Percentiles rank a stretch among this genome's conserved stretches.
These are phyloP conservation scores for Prostheceraeus crozeri DNA, from an alignment of 2,888 invertebrate genomes.

Conservation along the genomic window DNA sequence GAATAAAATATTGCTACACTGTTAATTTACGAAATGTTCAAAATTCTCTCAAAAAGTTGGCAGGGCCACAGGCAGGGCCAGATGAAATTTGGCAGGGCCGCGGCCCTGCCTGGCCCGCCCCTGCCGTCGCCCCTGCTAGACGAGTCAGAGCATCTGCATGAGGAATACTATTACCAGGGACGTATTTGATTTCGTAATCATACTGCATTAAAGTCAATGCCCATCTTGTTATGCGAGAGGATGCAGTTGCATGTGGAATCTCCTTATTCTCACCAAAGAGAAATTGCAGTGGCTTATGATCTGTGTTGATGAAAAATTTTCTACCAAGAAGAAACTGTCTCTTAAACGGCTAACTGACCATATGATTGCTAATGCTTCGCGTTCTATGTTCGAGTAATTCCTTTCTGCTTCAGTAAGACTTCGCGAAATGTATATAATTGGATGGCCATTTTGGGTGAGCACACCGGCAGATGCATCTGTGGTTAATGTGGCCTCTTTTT, in stretches of 20 bases:
- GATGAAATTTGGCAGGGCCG: no score
- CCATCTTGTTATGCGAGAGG: conserved; percentile 2
- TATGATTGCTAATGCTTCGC: conserved; percentile 34
- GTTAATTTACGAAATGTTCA: no score
- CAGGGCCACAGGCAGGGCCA: no score
- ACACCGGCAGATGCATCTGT: conserved; percentile 24
- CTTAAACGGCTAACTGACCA: conserved; percentile 29
- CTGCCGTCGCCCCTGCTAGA: no score
- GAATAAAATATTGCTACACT: no score
- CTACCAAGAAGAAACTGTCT: conserved; percentile 31
- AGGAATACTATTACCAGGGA: neutral
- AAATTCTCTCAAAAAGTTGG: no score
- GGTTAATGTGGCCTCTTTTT: conserved; percentile 32
- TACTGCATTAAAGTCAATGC: conserved; percentile 6
- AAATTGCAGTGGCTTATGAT: neutral
- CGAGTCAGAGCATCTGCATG: conserved; percentile 9
- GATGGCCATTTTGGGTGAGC: conserved; percentile 32
- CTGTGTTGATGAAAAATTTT: no score
- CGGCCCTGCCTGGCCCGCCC: no score
- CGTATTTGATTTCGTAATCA: conserved; percentile 17
- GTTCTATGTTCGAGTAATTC: conserved; percentile 35
- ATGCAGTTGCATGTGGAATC: conserved; percentile 8
- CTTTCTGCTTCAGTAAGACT: conserved; percentile 31
- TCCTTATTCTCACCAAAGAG: neutral
- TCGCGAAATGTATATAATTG: conserved; percentile 35